Conservation (phyloP, 2,888 invertebrate genomes). For the Coleophora flavipennella region DNA sequence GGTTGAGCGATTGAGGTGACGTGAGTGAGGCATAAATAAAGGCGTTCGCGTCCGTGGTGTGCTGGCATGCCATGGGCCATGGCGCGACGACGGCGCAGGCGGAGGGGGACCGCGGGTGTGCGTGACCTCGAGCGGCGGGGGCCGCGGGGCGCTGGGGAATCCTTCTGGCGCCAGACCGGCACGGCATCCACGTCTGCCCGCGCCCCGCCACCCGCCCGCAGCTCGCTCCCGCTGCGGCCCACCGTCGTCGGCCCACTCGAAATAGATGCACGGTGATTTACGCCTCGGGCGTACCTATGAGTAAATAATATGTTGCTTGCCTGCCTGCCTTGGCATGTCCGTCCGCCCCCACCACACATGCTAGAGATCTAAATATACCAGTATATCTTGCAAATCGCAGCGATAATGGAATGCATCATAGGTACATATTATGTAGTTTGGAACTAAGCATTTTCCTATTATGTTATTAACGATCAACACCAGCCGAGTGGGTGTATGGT, state of each 20-base stretch:
- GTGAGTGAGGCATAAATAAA: conserved; percentile 17
- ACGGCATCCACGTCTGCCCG: conserved; percentile 72
- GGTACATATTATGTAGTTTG: too few species aligned
- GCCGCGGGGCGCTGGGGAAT: conserved; percentile 55
- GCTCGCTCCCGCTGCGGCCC: conserved; percentile 4
- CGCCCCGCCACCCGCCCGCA: conserved; percentile 32
- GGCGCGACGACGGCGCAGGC: conserved; percentile 47
- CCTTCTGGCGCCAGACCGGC: conserved; percentile 74
- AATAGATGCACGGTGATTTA: conserved; percentile 72
- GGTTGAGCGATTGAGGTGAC: too few species aligned
- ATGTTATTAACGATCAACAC: too few species aligned
- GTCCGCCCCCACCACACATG: background rate
- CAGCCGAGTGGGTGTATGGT: too few species aligned
- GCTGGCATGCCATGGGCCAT: conserved; percentile 42
- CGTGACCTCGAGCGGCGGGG: conserved; percentile 32
- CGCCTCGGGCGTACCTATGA: conserved; percentile 68
- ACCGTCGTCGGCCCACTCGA: conserved; percentile 15
- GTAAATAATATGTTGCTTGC: conserved; percentile 33
- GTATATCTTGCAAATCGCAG: too few species aligned
- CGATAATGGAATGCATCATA: too few species aligned
- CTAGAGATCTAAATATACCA: too few species aligned
- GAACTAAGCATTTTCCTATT: too few species aligned
- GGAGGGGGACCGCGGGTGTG: conserved; percentile 36
- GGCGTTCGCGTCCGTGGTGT: conserved; percentile 17
- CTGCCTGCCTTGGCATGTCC: background rate